A percentile compares a stretch with the other conserved stretches of the same genome.
Conservation (phyloP, 53 echinoderm and acorn worm species). For the Holothuria leucospilota region DNA sequence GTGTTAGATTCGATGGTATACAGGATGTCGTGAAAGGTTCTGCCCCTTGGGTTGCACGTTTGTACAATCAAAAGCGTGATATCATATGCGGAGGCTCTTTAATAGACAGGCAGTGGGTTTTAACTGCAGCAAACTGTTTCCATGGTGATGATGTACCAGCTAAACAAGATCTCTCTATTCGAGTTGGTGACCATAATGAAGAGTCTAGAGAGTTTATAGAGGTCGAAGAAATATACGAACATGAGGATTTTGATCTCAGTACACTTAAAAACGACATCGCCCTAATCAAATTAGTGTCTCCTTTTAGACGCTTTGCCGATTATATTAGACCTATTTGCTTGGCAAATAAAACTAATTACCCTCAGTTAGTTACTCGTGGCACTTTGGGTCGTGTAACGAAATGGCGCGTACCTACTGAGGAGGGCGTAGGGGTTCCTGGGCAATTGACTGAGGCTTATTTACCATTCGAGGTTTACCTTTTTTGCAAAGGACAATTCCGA, state of each 20-base stretch:
- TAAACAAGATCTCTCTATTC: slow-evolving; percentile 44
- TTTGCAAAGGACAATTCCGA: slow-evolving; percentile 29
- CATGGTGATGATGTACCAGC: neutral
- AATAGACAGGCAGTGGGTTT: slow-evolving; percentile 71
- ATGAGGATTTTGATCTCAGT: slow-evolving; percentile 38
- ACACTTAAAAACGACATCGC: slow-evolving; percentile 78
- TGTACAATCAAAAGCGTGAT: slow-evolving; percentile 34
- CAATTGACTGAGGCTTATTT: slow-evolving; percentile 64
- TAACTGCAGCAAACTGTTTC: slow-evolving; percentile 78
- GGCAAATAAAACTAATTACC: slow-evolving; percentile 34
- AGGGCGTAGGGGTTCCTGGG: slow-evolving; percentile 48
- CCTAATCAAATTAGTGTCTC: slow-evolving; percentile 62
- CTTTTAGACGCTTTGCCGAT: slow-evolving; percentile 52
- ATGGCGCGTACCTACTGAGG: slow-evolving; percentile 72
- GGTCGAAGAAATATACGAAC: slow-evolving; percentile 45
- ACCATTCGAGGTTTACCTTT: slow-evolving; percentile 53
- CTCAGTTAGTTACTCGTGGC: slow-evolving; percentile 37
- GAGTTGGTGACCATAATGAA: slow-evolving; percentile 76
- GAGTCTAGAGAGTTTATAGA: slow-evolving; percentile 34
- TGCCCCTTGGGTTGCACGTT: slow-evolving; percentile 80
- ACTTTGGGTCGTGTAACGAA: slow-evolving; percentile 57
- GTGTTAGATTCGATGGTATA: slow-evolving; percentile 61
- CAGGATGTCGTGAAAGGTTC: slow-evolving; percentile 61
- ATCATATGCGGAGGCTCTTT: slow-evolving; percentile 73
- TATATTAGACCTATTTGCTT: slow-evolving; percentile 79